Conservation (phyloP, 2,888 invertebrate species). For the Eupithecia subumbrata region DNA sequence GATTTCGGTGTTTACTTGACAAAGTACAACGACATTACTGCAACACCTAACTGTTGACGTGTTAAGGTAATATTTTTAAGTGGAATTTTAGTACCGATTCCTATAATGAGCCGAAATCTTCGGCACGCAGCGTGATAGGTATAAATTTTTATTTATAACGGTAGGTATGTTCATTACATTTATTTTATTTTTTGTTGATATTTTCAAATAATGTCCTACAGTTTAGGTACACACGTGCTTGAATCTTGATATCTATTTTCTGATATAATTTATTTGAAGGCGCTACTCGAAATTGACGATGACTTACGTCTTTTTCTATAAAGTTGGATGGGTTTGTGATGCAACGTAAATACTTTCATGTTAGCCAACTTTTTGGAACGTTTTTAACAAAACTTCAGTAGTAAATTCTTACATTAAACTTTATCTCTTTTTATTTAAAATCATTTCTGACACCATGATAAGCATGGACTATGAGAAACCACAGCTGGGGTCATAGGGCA, state of each 20-base stretch:
- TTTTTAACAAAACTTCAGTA: not conserved
- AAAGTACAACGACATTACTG: slow-evolving; percentile 27
- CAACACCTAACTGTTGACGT: slow-evolving; percentile 34
- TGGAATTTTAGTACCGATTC: slow-evolving; percentile 17
- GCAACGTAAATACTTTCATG: too few relatives aligned
- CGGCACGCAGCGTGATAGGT: slow-evolving; percentile 22
- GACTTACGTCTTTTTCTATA: not conserved
- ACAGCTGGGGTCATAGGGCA: slow-evolving; percentile 25
- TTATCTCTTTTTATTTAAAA: not conserved
- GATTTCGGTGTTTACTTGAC: slow-evolving; percentile 10
- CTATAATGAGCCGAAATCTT: slow-evolving; percentile 41
- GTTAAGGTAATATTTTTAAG: slow-evolving; percentile 28
- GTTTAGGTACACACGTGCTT: not conserved
- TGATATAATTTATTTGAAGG: not conserved
- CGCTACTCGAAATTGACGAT: not conserved
- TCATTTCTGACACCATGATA: not conserved
- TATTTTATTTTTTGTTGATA: slow-evolving; percentile 7
- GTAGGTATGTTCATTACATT: slow-evolving; percentile 6
- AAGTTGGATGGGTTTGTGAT: not conserved
- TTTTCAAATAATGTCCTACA: not conserved
- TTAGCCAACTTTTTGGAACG: too few relatives aligned
- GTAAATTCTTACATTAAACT: not conserved
- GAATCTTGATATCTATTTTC: not conserved
- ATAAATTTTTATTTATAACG: slow-evolving; percentile 20
- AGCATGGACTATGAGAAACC: slow-evolving; percentile 13